Base-by-base conservation (phyloP, 1,140 invertebrate species). In the Diorhabda sublineata region DNA sequence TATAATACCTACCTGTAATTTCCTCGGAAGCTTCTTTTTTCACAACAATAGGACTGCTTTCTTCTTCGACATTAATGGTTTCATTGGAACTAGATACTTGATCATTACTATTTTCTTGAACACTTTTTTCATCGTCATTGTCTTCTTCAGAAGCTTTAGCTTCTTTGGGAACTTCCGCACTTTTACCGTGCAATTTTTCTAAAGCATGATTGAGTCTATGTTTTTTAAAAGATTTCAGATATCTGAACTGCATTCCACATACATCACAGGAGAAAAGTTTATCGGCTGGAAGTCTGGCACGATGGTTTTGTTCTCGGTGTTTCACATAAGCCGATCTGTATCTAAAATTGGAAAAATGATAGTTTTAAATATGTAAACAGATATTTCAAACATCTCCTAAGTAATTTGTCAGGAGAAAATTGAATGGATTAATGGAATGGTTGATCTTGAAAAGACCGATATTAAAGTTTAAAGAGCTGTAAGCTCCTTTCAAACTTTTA, bases 261-360 rank as follows among this genome's bases (percentile, higher is more conserved):
- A 94, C 91, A 75, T 94, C 92, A 78, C 92, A 95, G 41, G 92
- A 93, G 81, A 94, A 95, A 2, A 94, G 85, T 78, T 94, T 94
- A 81, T 94, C 92, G 5, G 92, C 92, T 0, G 93, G 93, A 5
- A 94, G 81, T 2, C 92, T 84, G 2, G 92, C 92, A 1, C 92
- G 87, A 76, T 95, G 93, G 76, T 95, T 94, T 81, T 94, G 92
- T 78, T 94, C 93, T 59, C 92, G 87, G 78, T 95, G 93, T 76
- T 94, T 93, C 45, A 93, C 90, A 81, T 93, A 95, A 5, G 92
- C 92, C 26, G 92, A 94, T 60, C 92, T 86, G 77, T 95, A 95
- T 71, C 74, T 72, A 42, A 9, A 68, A 52, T 8, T 3, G 6
- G n/a, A 52, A 52, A 52, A 4, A 8, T 8, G 2, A 8, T 52